These are phyloP conservation scores for Coenobita brevimanus DNA, from an alignment of 1,140 invertebrate genomes.

Conservation along the genomic window DNA sequence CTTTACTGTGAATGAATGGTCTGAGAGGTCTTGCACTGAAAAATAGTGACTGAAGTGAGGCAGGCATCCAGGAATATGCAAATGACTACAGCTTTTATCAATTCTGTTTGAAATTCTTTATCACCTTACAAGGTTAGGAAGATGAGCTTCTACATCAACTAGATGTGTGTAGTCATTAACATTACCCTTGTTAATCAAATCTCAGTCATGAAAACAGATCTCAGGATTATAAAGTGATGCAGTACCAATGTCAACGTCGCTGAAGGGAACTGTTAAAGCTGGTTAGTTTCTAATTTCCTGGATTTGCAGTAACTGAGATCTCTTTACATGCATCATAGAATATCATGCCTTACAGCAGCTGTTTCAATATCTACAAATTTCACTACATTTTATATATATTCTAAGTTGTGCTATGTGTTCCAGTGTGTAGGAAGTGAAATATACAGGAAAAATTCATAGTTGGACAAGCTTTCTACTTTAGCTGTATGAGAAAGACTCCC, in stretches of 20 bases:
- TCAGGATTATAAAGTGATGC: neutral
- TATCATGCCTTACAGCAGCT: constrained; percentile 39
- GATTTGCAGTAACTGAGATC: neutral
- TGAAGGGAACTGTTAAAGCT: too few species aligned
- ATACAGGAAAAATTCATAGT: too few species aligned
- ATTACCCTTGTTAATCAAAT: constrained; percentile 8
- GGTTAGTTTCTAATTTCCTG: too few species aligned
- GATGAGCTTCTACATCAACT: too few species aligned
- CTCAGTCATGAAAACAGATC: constrained; percentile 17
- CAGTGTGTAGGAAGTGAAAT: neutral
- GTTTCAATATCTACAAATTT: neutral
- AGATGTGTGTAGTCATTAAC: constrained; percentile 11
- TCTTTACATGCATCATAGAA: constrained; percentile 13
- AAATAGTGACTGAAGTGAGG: constrained; percentile 15
- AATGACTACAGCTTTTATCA: constrained; percentile 16
- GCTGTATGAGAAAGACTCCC: too few species aligned
- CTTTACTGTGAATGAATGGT: neutral
- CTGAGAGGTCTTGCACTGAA: neutral
- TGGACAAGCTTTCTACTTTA: too few species aligned
- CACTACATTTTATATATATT: too few species aligned
- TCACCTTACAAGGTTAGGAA: too few species aligned
- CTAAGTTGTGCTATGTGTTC: too few species aligned
- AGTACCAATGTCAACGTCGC: too few species aligned
- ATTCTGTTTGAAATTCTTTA: neutral
- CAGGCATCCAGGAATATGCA: constrained; percentile 29